Conservation (phyloP, 2,113 vertebrate genomes). For the Erythrocebus patas region DNA sequence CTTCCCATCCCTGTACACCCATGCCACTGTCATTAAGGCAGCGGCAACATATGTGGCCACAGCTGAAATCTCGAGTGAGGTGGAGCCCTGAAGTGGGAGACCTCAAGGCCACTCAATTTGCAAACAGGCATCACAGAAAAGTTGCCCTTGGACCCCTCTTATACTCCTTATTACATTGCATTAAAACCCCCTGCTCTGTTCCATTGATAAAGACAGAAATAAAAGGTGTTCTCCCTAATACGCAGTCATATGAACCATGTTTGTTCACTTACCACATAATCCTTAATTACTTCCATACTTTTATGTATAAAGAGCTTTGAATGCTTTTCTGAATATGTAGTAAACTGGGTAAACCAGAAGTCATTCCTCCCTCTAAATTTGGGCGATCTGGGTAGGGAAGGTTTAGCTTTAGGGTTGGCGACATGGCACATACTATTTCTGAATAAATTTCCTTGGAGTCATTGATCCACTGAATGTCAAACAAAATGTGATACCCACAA, state of each 20-base stretch:
- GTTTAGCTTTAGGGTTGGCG: slow-evolving; percentile 73
- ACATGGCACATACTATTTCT: slow-evolving; percentile 78
- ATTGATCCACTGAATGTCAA: slow-evolving; percentile 84
- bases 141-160: slow-evolving; percentile 77
- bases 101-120: slow-evolving; percentile 64
- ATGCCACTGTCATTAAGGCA: slow-evolving; percentile 18
- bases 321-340: slow-evolving; percentile 77
- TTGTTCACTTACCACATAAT: slow-evolving; percentile 80
- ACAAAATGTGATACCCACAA: slow-evolving; percentile 84
- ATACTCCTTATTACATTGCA: slow-evolving; percentile 76
- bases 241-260: slow-evolving; percentile 75
- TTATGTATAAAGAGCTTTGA: slow-evolving; percentile 79
- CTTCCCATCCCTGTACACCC: background rate
- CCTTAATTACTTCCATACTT: slow-evolving; percentile 82
- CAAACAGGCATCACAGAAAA: slow-evolving; percentile 68
- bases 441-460: slow-evolving; percentile 83
- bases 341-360: slow-evolving; percentile 77
- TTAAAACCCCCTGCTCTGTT: slow-evolving; percentile 80
- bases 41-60: slow-evolving; percentile 39
- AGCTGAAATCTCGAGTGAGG: slow-evolving; percentile 41
- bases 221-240: slow-evolving; percentile 78
- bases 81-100: slow-evolving; percentile 58
- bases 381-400: slow-evolving; percentile 53
- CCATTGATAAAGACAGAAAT: slow-evolving; percentile 78
- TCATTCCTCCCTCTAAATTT: slow-evolving; percentile 68